phyloP scores from a whole-genome alignment of 2,113 vertebrate genomes.

The Scartelaos histophorus region DNA sequence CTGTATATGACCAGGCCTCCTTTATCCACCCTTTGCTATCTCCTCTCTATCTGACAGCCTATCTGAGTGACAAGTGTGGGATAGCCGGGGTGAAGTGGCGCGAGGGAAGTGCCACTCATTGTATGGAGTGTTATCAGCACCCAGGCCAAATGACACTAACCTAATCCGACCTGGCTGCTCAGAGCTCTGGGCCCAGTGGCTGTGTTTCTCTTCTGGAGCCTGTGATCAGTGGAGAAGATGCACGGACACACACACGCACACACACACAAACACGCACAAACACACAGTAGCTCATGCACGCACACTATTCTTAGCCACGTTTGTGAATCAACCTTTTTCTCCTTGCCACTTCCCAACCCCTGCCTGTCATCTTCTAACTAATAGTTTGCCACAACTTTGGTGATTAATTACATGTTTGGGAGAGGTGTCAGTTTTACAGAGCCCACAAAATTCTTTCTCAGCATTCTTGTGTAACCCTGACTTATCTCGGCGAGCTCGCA shows the following conservation, averaged over 20 bases:
- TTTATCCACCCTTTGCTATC: conserved; percentile 60
- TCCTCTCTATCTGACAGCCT: conserved; percentile 83
- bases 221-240: conserved; percentile 40
- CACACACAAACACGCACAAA: conserved; percentile 2
- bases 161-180: conserved; percentile 72
- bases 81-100: conserved; percentile 75
- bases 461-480: conserved; percentile 41
- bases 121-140: conserved; percentile 68
- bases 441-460: conserved; percentile 41
- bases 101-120: conserved; percentile 82
- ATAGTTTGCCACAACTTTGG: conserved; percentile 59
- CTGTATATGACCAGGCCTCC: conserved; percentile 13
- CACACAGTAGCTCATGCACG: conserved; percentile 6
- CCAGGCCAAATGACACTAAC: conserved; percentile 66
- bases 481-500: conserved; percentile 26
- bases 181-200: conserved; percentile 62
- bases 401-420: conserved; percentile 67
- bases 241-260: conserved; percentile 4
- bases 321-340: conserved; percentile 32
- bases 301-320: conserved; percentile 34
- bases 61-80: conserved; percentile 77
- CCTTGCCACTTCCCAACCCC: conserved; percentile 32
- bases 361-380: conserved; percentile 50
- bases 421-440: conserved; percentile 52
- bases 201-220: conserved; percentile 49